A percentile compares a stretch with the other conserved stretches of the same genome.
phyloP scores from a whole-genome alignment of 1,140 invertebrate species.

The Acromyrmex heyeri region DNA sequence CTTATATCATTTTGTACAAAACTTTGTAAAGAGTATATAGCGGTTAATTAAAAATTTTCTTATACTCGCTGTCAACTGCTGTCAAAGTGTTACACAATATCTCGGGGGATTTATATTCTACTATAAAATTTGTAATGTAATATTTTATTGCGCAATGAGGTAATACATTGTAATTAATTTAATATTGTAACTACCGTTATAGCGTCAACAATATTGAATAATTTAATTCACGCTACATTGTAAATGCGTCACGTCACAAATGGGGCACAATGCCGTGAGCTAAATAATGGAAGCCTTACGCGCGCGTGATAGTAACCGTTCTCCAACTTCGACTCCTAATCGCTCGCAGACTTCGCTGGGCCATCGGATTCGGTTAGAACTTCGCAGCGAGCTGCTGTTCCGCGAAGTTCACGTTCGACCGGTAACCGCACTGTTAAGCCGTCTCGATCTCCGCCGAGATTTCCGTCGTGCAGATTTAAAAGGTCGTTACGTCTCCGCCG shows the following conservation, averaged over 20 bases:
- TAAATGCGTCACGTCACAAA: slow-evolving; percentile 16
- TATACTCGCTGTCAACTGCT: not conserved
- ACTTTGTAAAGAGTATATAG: not conserved
- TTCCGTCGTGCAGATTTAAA: slow-evolving; percentile 57
- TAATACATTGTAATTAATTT: not conserved
- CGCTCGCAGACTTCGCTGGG: slow-evolving; percentile 48
- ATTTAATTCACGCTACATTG: not conserved
- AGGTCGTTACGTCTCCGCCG: slow-evolving; percentile 45
- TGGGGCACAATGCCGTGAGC: slow-evolving; percentile 14
- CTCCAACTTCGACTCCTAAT: slow-evolving; percentile 51
- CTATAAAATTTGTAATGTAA: too few relatives aligned
- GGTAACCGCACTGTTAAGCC: slow-evolving; percentile 47
- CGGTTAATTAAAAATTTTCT: not conserved
- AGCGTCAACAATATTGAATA: slow-evolving; percentile 1
- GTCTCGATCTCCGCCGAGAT: slow-evolving; percentile 47
- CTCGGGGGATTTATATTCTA: not conserved
- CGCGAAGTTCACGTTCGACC: slow-evolving; percentile 31
- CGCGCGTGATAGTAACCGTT: not conserved
- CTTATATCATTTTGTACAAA: not conserved
- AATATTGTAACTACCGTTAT: not conserved
- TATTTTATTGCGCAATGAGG: not conserved
- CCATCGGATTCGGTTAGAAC: slow-evolving; percentile 52
- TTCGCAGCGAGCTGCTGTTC: slow-evolving; percentile 33
- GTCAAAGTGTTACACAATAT: not conserved
- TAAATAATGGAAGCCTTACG: slow-evolving; percentile 46